Evolutionary conservation across 2,888 invertebrate genomes (phyloP), one percentile per base, ranked within the genome.

Genomic region (Rhagium mordax): DNA sequence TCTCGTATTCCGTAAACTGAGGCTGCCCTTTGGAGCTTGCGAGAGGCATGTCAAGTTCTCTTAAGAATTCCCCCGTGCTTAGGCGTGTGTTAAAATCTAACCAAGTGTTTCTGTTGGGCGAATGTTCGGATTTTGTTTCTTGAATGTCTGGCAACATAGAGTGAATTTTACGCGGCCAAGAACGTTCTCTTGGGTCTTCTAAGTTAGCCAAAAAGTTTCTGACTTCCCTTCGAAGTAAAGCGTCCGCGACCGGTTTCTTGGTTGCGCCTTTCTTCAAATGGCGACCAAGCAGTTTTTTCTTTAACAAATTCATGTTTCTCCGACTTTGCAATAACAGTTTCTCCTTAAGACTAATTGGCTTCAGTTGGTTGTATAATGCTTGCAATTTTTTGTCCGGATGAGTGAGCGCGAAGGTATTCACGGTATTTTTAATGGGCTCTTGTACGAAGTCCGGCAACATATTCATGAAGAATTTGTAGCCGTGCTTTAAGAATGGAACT

Each of bases 391-490:
- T 71, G 51, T 79, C 74, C 3, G 74, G 78, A 64, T 75, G 78
- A 10, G 74, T 77, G 33, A 72, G 65, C 15, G 72, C 76, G 59
- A 74, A 73, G 1, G 49, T 75, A 68, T 79, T 77, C 20, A 74
- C 79, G 4, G 77, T 78, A 70, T 81, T 77, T 20, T 79, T 78
- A 10, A 82, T 47, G 4, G 83, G 82, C 29, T 76, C 77, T 55
- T 81, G 74, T 0, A 84, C 51, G 70, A 80, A 81, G 13, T 74
- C 68, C 2, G 83, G 83, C n/a, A 84, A 51, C 79, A 84, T 78
- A n/a, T 79, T 78, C 71, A 82, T 68, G 3, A 84, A 47, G 59
- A 82, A 82, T 66, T 81, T 78, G 21, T 79, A 79, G 29, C 80
- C 72, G 65, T 80, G 72, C 57, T 81, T 66, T 47, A 78, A 13